Evolutionary conservation across 2,888 invertebrate genomes (phyloP).

Genomic region (Spatulosminthurus flaviceps): DNA sequence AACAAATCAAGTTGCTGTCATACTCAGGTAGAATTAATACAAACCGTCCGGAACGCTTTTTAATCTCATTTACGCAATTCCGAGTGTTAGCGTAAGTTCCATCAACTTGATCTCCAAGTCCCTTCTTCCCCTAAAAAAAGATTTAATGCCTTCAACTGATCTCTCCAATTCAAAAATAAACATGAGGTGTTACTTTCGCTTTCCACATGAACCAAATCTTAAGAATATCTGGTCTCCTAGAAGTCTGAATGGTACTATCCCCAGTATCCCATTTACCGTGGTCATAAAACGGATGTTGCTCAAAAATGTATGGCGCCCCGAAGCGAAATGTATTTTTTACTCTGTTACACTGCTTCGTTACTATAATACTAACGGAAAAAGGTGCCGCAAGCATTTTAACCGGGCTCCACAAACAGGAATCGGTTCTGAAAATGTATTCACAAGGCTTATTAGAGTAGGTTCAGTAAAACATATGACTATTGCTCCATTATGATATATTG

Average conservation of each 20-base stretch:
- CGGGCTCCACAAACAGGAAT: slow-evolving; percentile 28
- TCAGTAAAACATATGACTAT: not conserved
- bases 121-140: slow-evolving; percentile 27
- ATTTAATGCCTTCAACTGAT: not conserved
- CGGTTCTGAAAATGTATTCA: slow-evolving; percentile 23
- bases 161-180: not conserved
- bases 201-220: slow-evolving; percentile 51
- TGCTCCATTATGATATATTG: not conserved
- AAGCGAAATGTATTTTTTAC: slow-evolving; percentile 22
- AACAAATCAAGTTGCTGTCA: slow-evolving; percentile 33
- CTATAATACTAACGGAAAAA: slow-evolving; percentile 6
- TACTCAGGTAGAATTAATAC: slow-evolving; percentile 1
- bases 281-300: slow-evolving; percentile 39
- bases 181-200: slow-evolving; percentile 8
- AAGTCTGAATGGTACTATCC: slow-evolving; percentile 27
- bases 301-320: not conserved
- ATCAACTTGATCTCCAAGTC: slow-evolving; percentile 41
- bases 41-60: not conserved
- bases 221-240: slow-evolving; percentile 33
- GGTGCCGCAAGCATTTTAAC: slow-evolving; percentile 33
- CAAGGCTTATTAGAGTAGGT: too few species aligned
- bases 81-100: slow-evolving; percentile 20
- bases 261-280: slow-evolving; percentile 35
- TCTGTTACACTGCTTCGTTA: slow-evolving; percentile 7
- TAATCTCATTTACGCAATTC: slow-evolving; percentile 15